Percentiles rank a stretch among this genome's conserved stretches.
These are phyloP conservation scores for Drosophila peninsularis DNA, from an alignment of 2,888 invertebrate genomes.

Conservation along the genomic window DNA sequence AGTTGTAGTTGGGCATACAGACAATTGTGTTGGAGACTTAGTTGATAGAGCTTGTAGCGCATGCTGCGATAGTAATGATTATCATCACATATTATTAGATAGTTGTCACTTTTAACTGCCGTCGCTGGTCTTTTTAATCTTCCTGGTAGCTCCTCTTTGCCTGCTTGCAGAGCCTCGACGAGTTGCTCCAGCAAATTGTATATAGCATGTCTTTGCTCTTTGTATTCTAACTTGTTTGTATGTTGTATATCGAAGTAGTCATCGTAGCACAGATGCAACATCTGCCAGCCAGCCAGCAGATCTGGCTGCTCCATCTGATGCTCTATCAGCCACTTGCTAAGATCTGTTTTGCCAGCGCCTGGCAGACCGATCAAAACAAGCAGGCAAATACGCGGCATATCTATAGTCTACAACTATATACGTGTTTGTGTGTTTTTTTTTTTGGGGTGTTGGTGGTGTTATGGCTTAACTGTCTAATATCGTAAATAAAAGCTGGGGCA, in stretches of 20 bases:
- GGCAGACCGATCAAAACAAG: conserved; percentile 81
- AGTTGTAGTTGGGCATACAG: conserved; percentile 79
- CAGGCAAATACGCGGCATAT: conserved; percentile 78
- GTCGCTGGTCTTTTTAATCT: background rate
- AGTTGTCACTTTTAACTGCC: conserved; percentile 23
- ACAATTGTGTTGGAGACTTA: conserved; percentile 56
- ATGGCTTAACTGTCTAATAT: conserved; percentile 61
- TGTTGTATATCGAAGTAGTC: conserved; percentile 50
- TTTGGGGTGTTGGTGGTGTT: background rate
- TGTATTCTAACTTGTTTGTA: conserved; percentile 36
- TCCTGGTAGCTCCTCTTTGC: conserved; percentile 5
- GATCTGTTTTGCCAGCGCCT: conserved; percentile 79
- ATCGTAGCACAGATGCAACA: conserved; percentile 81
- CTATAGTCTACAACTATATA: conserved; percentile 1
- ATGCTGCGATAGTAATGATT: conserved; percentile 83
- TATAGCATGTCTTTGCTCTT: conserved; percentile 63
- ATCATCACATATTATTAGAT: conserved; percentile 82
- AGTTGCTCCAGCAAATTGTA: conserved; percentile 47
- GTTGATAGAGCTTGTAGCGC: conserved; percentile 81
- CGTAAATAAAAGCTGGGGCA: conserved; percentile 57
- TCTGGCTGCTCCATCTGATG: conserved; percentile 5
- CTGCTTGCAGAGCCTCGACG: conserved; percentile 38
- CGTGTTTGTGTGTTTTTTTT: conserved; percentile 10
- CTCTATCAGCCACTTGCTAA: conserved; percentile 65
- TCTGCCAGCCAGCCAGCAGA: conserved; percentile 40